Conservation (phyloP, 2,113 vertebrate species). For the Gobiocypris rarus region DNA sequence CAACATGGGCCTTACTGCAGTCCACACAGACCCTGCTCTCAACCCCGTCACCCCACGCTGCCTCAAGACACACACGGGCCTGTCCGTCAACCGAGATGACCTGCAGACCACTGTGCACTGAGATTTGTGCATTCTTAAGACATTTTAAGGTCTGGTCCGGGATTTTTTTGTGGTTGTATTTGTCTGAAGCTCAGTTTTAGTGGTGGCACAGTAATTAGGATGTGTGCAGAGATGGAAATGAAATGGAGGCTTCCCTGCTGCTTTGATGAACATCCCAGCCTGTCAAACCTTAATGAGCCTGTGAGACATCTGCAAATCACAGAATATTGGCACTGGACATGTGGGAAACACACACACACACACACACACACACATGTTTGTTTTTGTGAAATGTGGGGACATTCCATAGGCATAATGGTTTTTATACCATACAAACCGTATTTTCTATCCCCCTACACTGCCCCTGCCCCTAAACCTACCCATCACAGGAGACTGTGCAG, state of each 20-base stretch:
- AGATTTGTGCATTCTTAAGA: neutral
- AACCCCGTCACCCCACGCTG: conserved; percentile 37
- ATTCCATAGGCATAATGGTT: too few relatives aligned
- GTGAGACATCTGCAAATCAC: conserved; percentile 44
- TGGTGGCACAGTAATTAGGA: conserved; percentile 65
- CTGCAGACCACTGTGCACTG: conserved; percentile 22
- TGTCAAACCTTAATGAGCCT: conserved; percentile 43
- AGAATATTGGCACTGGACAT: conserved; percentile 44
- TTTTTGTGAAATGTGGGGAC: too few relatives aligned
- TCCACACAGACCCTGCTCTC: conserved; percentile 50
- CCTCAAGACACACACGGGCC: neutral
- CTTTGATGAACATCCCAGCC: conserved; percentile 33
- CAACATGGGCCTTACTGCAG: conserved; percentile 2
- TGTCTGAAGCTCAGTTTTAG: conserved; percentile 53
- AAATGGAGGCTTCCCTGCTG: conserved; percentile 55
- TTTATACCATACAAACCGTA: too few relatives aligned
- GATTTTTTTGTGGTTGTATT: neutral
- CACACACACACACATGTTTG: too few relatives aligned
- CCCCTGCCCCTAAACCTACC: too few relatives aligned
- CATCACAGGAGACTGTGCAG: too few relatives aligned
- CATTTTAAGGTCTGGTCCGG: neutral
- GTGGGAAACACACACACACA: neutral
- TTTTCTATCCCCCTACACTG: too few relatives aligned
- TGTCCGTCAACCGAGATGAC: conserved; percentile 38
- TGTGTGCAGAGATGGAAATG: conserved; percentile 51